Base-by-base conservation (phyloP, 2,797 vertebrate genomes). In the Sebastes jordani region DNA sequence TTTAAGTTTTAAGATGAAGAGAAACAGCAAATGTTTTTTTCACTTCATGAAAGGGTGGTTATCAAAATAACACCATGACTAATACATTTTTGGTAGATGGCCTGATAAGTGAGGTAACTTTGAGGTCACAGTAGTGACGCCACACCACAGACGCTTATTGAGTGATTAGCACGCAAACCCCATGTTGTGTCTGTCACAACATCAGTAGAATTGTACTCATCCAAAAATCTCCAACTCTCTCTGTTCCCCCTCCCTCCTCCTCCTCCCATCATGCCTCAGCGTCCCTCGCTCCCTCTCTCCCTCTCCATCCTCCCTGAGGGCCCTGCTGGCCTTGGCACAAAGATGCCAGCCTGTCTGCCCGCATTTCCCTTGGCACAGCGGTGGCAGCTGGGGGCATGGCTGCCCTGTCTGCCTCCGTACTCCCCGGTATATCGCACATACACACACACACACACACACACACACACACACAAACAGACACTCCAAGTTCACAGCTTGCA, bases 341-440 rank as follows among this genome's bases (percentile, higher is more conserved):
- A 80, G 91, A 93, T 91, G 91, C 95, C 93, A 91, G 93, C 90
- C 90, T 94, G 95, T 95, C 95, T 95, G 91, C 94, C 93, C 87
- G 84, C 90, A 94, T 95, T 93, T 95, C 95, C 95, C 91, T 85
- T 86, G 94, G 94, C 92, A 93, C 85, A 64, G 56, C 1, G 13
- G 86, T 86, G 92, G 92, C 94, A 96, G 94, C 95, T 95, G 95
- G 90, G 93, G 91, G 92, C 89, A 88, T 92, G 81, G 85, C 87
- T 86, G 89, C 89, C 85, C 91, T 91, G 89, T 91, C 89, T 90
- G 83, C 83, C 74, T 92, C 86, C 88, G 82, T 86, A 85, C 82
- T 87, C 85, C 83, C 86, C 7, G 11, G 67, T 81, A 87, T 86
- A 91, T 89, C 85, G 74, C 89, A 82, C 76, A 82, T 1, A 73